These are phyloP conservation scores for Drosophila atripex DNA, from an alignment of 2,888 invertebrate species.

Conservation along the genomic window DNA sequence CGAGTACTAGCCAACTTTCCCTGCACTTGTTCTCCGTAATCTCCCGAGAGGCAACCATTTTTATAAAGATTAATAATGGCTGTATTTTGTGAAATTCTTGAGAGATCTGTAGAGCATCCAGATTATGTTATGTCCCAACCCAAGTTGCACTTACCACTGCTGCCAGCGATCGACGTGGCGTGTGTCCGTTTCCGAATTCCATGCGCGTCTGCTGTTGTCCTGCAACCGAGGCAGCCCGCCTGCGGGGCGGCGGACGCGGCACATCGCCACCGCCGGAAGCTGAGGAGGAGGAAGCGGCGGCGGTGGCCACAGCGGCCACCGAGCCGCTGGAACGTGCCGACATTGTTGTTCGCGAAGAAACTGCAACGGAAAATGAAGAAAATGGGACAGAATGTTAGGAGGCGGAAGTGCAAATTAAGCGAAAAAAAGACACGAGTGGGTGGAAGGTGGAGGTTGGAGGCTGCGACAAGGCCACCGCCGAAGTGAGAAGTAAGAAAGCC, in stretches of 20 bases:
- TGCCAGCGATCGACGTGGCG: conserved; percentile 82
- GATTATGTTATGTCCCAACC: no score
- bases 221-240: conserved; percentile 81
- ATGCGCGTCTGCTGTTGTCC: conserved; percentile 73
- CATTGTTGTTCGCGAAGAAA: conserved; percentile 45
- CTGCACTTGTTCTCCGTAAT: not conserved
- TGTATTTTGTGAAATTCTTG: no score
- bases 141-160: conserved; percentile 73
- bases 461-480: conserved; percentile 32
- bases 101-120: no score
- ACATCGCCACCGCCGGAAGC: conserved; percentile 60
- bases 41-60: not conserved
- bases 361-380: conserved; percentile 27
- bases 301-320: conserved; percentile 16
- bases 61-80: not conserved
- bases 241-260: conserved; percentile 83
- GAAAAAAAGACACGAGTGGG: conserved; percentile 28
- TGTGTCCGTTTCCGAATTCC: conserved; percentile 76
- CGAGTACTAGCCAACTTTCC: not conserved
- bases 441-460: conserved; percentile 13
- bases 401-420: conserved; percentile 68
- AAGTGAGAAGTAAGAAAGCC: conserved; percentile 27
- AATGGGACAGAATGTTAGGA: conserved; percentile 13
- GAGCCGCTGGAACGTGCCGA: conserved; percentile 64
- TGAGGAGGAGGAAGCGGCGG: conserved; percentile 24